Evolutionary conservation across 2,888 invertebrate species (phyloP), one percentile per base, ranked within the genome.

Genomic region (Cheiracanthium punctorium): DNA sequence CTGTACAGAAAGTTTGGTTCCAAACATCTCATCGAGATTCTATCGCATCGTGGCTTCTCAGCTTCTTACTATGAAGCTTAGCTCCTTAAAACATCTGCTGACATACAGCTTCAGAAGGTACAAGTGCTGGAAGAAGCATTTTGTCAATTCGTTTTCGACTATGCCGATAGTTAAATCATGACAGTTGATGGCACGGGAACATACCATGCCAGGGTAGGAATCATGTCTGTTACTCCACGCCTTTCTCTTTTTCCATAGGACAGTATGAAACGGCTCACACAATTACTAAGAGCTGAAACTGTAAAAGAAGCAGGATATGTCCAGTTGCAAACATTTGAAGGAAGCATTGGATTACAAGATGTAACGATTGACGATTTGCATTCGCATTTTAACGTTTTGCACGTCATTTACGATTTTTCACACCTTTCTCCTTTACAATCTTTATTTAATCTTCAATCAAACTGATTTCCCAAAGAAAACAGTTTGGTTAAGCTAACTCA

Each of bases 191-290:
- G 73, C 1, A 48, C 5, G 4, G 29, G 29, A 20, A 43, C 73
- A 1, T 73, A 43, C 48, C 73, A 73, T 8, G 48, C 5, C 10
- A 73, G 41, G 73, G 73, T 43, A 8, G 73, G 73, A 5, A 73
- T 52, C 43, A 73, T 73, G 73, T 24, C 4, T 43, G 29, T 73
- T 0, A 43, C 43, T 1, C 73, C 73, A 1, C 48, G 43, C 48
- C 7, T 0, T 7, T 8, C 73, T 1, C 1, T 43, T 0, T 43
- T 43, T 1, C 73, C 73, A 2, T n/a, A 73, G 14, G 33, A 71
- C 20, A 41, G 12, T 1, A 71, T 71, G n/a, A 20, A 10, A 14
- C 71, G 32, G 8, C 67, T n/a, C n/a, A n/a, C n/a, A n/a, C n/a
- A n/a, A n/a, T n/a, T n/a, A n/a, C n/a, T n/a, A n/a, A n/a, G n/a